Base-by-base conservation (phyloP, 2,797 vertebrate genomes). In the Microcaecilia unicolor region DNA sequence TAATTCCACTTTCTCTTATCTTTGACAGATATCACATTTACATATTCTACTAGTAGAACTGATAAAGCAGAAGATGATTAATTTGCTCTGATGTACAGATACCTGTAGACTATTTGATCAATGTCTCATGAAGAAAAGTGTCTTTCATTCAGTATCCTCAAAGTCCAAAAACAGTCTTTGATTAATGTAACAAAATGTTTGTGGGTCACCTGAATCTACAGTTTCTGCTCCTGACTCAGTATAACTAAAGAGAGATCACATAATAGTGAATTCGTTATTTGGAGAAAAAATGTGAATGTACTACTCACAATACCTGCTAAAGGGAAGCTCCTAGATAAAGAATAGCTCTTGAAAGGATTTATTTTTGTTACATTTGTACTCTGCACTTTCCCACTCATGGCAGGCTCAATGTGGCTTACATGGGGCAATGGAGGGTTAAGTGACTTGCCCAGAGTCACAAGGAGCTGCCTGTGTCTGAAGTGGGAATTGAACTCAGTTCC, bases 111-210 rank as follows among this genome's bases (percentile, higher is more conserved):
- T 75, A 79, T 72, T 87, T 90, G 91, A 93, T 90, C 88, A 91
- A 85, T 87, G 83, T 80, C 82, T 82, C 15, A 64, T 76, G 66
- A 80, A 78, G 87, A 88, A n/a, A 88, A 87, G 80, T 88, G 87
- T 86, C 90, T 92, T 92, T 91, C 87, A 89, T 79, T 84, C 64
- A 61, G 61, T 28, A 61, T 52, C 67, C 88, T 88, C 78, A 72
- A 80, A 87, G 74, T 49, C 70, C 53, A 55, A 78, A 80, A 79
- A 64, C 50, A 38, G 74, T 38, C 55, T 57, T 83, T 97, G 93
- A 98, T 96, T 95, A 95, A 97, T 95, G 90, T 80, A 80, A 80
- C 77, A 87, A 89, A 94, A 92, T 86, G 90, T 84, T 87, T 84
- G 59, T 80, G 90, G 90, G 90, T 93, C 83, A 55, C 47, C 41